A percentile compares a stretch with the other conserved stretches of the same genome.
These are phyloP conservation scores for Suncus etruscus DNA, from an alignment of 2,113 vertebrate species.

Conservation along the genomic window DNA sequence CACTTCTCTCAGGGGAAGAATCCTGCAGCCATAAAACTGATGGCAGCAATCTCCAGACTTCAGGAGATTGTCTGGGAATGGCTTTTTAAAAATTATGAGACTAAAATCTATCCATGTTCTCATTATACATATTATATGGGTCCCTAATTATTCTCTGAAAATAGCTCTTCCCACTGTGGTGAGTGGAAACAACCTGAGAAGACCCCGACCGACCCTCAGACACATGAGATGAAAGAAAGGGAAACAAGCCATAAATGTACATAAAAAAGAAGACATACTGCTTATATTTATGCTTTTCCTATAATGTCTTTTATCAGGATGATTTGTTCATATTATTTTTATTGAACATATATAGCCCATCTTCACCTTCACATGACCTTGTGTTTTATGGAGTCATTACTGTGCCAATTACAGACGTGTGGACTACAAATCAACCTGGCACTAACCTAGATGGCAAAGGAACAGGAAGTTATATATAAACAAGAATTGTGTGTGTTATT, in stretches of 20 bases:
- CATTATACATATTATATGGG: neutral
- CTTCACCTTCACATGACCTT: slow-evolving; percentile 65
- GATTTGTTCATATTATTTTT: slow-evolving; percentile 72
- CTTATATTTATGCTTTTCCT: slow-evolving; percentile 71
- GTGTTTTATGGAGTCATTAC: slow-evolving; percentile 73
- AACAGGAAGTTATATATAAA: slow-evolving; percentile 18
- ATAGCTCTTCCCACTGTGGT: neutral
- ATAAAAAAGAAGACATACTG: slow-evolving; percentile 30
- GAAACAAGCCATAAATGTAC: slow-evolving; percentile 1
- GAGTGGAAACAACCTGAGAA: neutral
- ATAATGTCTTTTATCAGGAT: slow-evolving; percentile 55
- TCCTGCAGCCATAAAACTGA: neutral
- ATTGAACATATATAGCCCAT: slow-evolving; percentile 53
- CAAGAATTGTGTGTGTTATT: neutral
- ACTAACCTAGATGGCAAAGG: slow-evolving; percentile 52
- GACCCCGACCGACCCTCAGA: neutral
- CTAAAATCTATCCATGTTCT: neutral
- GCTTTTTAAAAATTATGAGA: slow-evolving; percentile 47
- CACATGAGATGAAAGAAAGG: neutral
- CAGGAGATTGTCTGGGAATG: neutral
- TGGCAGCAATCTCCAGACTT: neutral
- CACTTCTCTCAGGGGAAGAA: slow-evolving; percentile 13
- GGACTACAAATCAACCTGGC: slow-evolving; percentile 71
- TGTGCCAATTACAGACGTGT: neutral
- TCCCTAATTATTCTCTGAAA: neutral